phyloP scores from a whole-genome alignment of 2,888 invertebrate species.

The Mycalesis mineus region DNA sequence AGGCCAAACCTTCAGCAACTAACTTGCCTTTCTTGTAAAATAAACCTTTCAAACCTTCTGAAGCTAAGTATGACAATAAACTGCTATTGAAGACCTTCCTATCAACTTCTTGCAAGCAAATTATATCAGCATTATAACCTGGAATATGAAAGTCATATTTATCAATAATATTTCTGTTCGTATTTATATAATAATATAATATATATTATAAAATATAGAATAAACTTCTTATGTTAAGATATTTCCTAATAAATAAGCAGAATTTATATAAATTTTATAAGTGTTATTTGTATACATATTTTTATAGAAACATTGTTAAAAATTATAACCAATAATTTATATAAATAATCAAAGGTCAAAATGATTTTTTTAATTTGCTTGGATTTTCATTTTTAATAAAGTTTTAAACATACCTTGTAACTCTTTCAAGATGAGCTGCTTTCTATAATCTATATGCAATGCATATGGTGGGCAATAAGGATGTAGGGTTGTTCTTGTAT shows the following conservation, averaged over 20 bases:
- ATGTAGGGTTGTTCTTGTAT: constrained; percentile 83
- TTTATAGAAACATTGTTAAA: too few species aligned
- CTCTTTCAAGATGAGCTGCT: constrained; percentile 90
- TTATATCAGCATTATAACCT: constrained; percentile 94
- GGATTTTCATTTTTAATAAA: too few species aligned
- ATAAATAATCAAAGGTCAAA: too few species aligned
- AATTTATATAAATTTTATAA: too few species aligned
- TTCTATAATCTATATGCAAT: constrained; percentile 89
- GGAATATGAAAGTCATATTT: constrained; percentile 15
- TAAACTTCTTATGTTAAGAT: too few species aligned
- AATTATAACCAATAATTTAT: too few species aligned
- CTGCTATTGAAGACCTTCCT: constrained; percentile 84
- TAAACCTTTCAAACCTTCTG: constrained; percentile 76
- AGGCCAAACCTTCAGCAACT: constrained; percentile 88
- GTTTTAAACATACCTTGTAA: constrained; percentile 81
- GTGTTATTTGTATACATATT: too few species aligned
- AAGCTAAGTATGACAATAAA: constrained; percentile 78
- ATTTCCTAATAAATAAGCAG: too few species aligned
- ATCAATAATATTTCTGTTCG: too few species aligned
- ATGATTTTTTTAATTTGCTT: too few species aligned
- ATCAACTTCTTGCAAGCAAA: constrained; percentile 97
- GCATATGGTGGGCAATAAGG: constrained; percentile 92
- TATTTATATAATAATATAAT: too few species aligned
- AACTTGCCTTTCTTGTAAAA: constrained; percentile 85
- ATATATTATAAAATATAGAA: too few species aligned